Evolutionary conservation across 2,113 vertebrate species (phyloP), one percentile per base, ranked within the genome.

Genomic region (Junco hyemalis): DNA sequence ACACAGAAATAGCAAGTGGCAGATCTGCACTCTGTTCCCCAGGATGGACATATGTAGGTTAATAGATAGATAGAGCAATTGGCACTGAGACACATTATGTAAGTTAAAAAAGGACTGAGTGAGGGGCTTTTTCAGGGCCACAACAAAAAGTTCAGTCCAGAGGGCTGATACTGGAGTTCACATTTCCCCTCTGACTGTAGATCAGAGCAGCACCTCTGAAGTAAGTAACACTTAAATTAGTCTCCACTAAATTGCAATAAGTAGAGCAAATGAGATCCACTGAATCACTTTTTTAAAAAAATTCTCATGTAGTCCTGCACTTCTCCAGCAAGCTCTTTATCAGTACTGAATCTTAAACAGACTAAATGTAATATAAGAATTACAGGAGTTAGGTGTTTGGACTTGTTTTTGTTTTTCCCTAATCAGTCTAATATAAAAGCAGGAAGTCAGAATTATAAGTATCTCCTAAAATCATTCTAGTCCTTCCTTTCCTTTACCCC

Each of bases 1-100:
- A 93, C 72, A 84, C 82, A 66, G 69, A 82, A 96, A 95, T 92
- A 95, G 95, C 48, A 93, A 87, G 86, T 33, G 59, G 91, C 81
- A 81, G 86, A 69, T 73, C 76, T 80, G 50, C 63, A 42, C 38
- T 95, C 70, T 50, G 85, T 72, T 90, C 48, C 78, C 66, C 68
- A 63, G 38, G 45, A 90, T 53, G 47, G 82, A 70, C 5, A 2
- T 81, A 94, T 84, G 86, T 83, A 96, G 88, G 94, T 86, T 96
- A 94, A 90, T 73, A 90, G 94, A 92, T 68, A 92, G 92, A 73
- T 51, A 54, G 93, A 66, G 60, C 88, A 90, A 77, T 29, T 90
- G 82, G 90, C 81, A 90, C 76, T 44, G n/a, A 57, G 48, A 72
- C 3, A 54, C 31, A 11, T 93, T 77, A 92, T 51, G 3, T 68